phyloP scores from a whole-genome alignment of 2,888 invertebrate genomes.

The Geotrupes spiniger region DNA sequence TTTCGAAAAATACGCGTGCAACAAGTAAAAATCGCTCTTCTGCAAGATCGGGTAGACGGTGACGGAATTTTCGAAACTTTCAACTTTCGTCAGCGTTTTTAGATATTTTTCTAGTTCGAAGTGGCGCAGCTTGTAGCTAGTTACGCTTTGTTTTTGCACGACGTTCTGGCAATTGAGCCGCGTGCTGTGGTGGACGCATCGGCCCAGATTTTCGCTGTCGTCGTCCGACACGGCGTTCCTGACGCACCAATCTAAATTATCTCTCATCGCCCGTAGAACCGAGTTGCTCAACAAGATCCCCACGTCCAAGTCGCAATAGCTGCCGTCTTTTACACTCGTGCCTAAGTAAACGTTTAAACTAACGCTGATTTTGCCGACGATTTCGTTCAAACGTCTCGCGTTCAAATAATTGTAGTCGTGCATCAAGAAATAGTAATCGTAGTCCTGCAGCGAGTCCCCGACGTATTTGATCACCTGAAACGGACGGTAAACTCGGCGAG shows the following conservation, averaged over 20 bases:
- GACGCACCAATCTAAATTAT: slow-evolving; percentile 85
- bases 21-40: slow-evolving; percentile 62
- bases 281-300: slow-evolving; percentile 88
- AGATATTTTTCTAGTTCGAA: slow-evolving; percentile 50
- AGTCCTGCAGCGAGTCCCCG: slow-evolving; percentile 83
- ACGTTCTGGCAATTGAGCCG: slow-evolving; percentile 59
- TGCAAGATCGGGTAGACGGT: slow-evolving; percentile 65
- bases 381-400: slow-evolving; percentile 67
- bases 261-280: slow-evolving; percentile 73
- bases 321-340: slow-evolving; percentile 58
- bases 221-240: slow-evolving; percentile 79
- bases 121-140: slow-evolving; percentile 50
- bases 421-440: slow-evolving; percentile 88
- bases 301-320: slow-evolving; percentile 72
- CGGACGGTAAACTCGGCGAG: slow-evolving; percentile 69
- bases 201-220: slow-evolving; percentile 84
- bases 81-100: slow-evolving; percentile 44
- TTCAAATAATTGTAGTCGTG: slow-evolving; percentile 85
- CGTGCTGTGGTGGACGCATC: slow-evolving; percentile 74
- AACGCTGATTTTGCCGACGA: slow-evolving; percentile 77
- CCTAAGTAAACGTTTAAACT: slow-evolving; percentile 85
- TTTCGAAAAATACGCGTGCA: slow-evolving; percentile 71
- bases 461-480: slow-evolving; percentile 89
- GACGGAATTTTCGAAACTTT: slow-evolving; percentile 57
- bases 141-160: slow-evolving; percentile 53